Base-by-base conservation (phyloP, 2,888 invertebrate genomes). In the Drosophila tripunctata region DNA sequence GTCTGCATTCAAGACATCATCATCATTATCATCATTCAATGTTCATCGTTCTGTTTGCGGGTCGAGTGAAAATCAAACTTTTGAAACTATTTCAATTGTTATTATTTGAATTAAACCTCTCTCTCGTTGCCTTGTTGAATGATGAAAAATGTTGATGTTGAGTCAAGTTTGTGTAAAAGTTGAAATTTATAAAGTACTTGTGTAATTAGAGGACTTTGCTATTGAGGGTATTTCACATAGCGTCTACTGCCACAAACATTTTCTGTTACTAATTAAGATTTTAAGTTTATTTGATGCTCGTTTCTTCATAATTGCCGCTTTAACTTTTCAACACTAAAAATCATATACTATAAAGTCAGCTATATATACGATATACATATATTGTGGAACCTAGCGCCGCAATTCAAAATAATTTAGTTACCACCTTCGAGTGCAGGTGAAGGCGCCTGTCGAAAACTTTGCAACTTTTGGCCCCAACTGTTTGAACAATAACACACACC, bases 391-490 rank as follows among this genome's bases (percentile, higher is more conserved):
- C 50, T 21, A 50, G 57, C 55, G 48, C 36, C 67, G 27, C 67
- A 67, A 67, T 73, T 71, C 81, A 67, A 84, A 84, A 84, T 84
- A 86, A 84, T 86, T 84, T 86, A 81, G 87, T 86, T 83, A 61
- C 84, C 75, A 71, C 80, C 78, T 55, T 50, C 66, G 62, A 65
- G 68, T 71, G 68, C 67, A 71, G 72, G 61, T 76, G 82, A 72
- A 69, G 65, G 41, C 64, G 70, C 61, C 76, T 79, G 81, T 85
- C 85, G 83, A 66, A 85, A 82, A 85, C 83, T 73, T 78, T 67
- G 64, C 67, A 87, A 84, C 70, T 87, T 69, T 79, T 81, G 43
- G 70, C 67, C 67, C 67, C 64, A 75, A 74, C 71, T 76, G 78
- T 86, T 82, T 74, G 74, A 61, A 80, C 61, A 84, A 84, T 67